phyloP scores from a whole-genome alignment of 2,113 vertebrate genomes.

The Tychaedon coryphoeus region DNA sequence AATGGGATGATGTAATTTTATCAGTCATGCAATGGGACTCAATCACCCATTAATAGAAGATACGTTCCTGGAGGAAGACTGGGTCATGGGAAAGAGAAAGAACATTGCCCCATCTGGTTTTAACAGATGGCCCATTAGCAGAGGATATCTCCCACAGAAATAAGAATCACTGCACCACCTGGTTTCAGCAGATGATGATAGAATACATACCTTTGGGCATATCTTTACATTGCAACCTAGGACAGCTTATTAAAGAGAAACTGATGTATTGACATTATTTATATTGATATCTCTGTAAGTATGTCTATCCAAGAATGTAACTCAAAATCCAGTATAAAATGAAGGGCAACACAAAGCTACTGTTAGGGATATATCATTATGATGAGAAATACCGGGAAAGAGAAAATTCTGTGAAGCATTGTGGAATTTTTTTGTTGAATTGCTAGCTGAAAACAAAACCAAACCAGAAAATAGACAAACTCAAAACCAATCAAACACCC shows the following conservation, averaged over 20 bases:
- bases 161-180: too few species aligned
- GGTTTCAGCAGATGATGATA: too few species aligned
- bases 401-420: background rate
- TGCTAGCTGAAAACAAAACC: background rate
- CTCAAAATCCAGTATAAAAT: background rate
- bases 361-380: background rate
- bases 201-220: too few species aligned
- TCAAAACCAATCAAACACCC: fast-evolving
- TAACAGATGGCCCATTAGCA: too few species aligned
- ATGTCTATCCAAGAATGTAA: background rate
- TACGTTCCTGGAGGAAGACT: too few species aligned
- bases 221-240: too few species aligned
- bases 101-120: too few species aligned
- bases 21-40: too few species aligned
- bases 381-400: background rate
- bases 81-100: too few species aligned
- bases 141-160: too few species aligned
- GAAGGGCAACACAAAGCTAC: background rate
- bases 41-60: too few species aligned
- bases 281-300: background rate
- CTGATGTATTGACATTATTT: background rate
- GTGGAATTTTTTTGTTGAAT: background rate
- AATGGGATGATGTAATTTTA: too few species aligned
- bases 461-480: background rate
- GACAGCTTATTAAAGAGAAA: background rate